Base-by-base conservation (phyloP, 1,140 invertebrate genomes). In the Elysia chlorotica region DNA sequence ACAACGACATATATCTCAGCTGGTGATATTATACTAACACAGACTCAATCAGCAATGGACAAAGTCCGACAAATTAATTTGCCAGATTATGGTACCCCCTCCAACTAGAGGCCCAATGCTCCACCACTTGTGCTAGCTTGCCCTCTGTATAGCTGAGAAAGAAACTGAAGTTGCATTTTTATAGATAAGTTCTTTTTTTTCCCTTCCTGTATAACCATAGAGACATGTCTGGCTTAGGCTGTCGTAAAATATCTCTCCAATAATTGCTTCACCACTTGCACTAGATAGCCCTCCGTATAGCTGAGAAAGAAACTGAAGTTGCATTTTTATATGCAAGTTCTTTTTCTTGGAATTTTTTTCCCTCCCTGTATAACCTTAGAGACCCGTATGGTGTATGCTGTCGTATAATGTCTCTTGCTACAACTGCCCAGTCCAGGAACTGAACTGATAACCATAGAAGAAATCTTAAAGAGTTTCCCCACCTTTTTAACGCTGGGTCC, bases 401-500 rank as follows among this genome's bases (percentile, higher is more conserved):
- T n/a, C n/a, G n/a, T 14, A n/a, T 48, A n/a, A 48, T 48, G 10
- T 48, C n/a, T 48, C 41, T 48, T 48, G 10, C n/a, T 48, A 48
- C 10, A 14, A 48, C 41, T n/a, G n/a, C 41, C n/a, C 41, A 48
- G n/a, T 48, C n/a, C 41, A n/a, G n/a, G 41, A 48, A 48, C 10
- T 48, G n/a, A 48, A n/a, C 41, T n/a, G n/a, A 48, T 48, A 48
- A 14, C 41, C 10, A 48, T 48, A 48, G n/a, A 14, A 14, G 10
- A 48, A 14, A 14, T n/a, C 41, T 48, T 14, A 48, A 48, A 10
- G n/a, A 10, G 10, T 14, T 48, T 48, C 41, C 10, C n/a, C 38
- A 76, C 77, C 61, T 76, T 78, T 57, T 79, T 78, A 21, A 68
- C 63, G 75, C 78, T 77, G 81, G 74, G 75, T 28, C 83, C 82